Percentiles rank a stretch among this genome's conserved stretches.
phyloP scores from a whole-genome alignment of 64 coral and sea anemone genomes.

The Actinia tenebrosa region DNA sequence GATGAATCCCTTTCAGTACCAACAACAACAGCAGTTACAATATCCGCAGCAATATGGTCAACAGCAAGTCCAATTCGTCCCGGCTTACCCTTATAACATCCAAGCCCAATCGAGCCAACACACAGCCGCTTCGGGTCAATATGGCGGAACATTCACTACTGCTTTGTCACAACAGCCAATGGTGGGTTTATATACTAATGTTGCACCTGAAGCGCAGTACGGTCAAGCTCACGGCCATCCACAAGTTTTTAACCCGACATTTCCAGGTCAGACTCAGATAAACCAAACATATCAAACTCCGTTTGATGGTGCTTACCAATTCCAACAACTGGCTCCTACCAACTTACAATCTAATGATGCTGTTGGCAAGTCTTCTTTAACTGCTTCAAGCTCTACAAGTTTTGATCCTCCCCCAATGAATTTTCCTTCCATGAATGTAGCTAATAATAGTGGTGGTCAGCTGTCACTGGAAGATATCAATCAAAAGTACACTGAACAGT shows the following conservation, averaged over 20 bases:
- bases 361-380: not conserved
- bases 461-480: constrained; percentile 32
- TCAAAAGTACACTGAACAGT: constrained; percentile 67
- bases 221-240: constrained; percentile 47
- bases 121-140: not conserved
- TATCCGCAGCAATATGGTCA: constrained; percentile 60
- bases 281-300: not conserved
- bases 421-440: not conserved
- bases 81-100: constrained; percentile 23
- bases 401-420: not conserved
- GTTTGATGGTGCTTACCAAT: not conserved
- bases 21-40: constrained; percentile 70
- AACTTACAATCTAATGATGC: not conserved
- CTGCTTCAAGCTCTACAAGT: not conserved
- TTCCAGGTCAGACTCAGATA: constrained; percentile 7
- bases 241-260: constrained; percentile 14
- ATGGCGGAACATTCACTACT: constrained; percentile 4
- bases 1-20: constrained; percentile 89
- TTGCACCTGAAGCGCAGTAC: not conserved
- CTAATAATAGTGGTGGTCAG: not conserved
- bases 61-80: constrained; percentile 61
- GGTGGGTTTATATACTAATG: not conserved
- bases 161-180: not conserved
- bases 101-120: constrained; percentile 35
- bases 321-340: not conserved